phyloP scores from a whole-genome alignment of 1,140 invertebrate genomes.

The Apis laboriosa region DNA sequence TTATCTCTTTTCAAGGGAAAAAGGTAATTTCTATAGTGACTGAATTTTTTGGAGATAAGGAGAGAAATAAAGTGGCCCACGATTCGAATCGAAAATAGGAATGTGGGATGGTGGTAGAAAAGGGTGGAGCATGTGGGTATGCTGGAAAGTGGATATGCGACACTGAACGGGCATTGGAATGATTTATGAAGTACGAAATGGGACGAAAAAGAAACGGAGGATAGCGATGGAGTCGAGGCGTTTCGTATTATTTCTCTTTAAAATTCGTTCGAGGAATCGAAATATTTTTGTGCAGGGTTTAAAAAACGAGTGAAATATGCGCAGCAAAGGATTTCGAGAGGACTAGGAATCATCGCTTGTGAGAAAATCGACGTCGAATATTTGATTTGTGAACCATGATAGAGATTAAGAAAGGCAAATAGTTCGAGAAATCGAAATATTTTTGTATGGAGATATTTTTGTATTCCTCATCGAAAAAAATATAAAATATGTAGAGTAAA shows the following conservation, averaged over 20 bases:
- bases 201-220: not conserved
- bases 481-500: not conserved
- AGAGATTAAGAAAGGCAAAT: no score
- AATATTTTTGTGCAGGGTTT: not conserved
- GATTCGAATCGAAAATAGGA: not conserved
- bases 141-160: slow-evolving; percentile 4
- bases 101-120: not conserved
- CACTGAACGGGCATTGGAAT: slow-evolving; percentile 7
- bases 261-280: not conserved
- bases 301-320: no score
- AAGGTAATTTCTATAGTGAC: no score
- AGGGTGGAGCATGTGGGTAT: not conserved
- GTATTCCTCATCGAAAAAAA: not conserved
- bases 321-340: no score
- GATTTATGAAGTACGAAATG: slow-evolving; percentile 24
- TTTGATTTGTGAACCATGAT: no score
- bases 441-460: not conserved
- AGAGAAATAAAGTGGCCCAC: not conserved
- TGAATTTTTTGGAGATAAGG: no score
- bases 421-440: not conserved
- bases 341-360: no score
- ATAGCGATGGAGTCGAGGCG: slow-evolving; percentile 6
- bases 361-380: no score
- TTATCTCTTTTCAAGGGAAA: no score
- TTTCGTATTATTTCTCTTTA: not conserved